Conservation (phyloP, 2,888 invertebrate genomes). For the Drepana falcataria region DNA sequence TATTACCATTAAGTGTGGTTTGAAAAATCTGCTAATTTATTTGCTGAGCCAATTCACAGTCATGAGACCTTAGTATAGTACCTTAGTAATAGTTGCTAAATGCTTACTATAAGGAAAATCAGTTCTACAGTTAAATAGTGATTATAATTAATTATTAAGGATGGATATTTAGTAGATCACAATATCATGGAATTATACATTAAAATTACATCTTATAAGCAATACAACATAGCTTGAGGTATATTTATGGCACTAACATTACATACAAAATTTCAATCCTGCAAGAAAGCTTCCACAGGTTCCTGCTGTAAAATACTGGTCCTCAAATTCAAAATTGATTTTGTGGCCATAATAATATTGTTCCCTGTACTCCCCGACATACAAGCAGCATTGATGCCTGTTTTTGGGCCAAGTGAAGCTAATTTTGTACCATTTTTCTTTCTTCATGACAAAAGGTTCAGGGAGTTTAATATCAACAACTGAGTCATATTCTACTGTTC, state of each 20-base stretch:
- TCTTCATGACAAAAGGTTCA: slow-evolving; percentile 63
- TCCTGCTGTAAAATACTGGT: slow-evolving; percentile 39
- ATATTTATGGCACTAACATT: slow-evolving; percentile 14
- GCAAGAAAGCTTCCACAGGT: slow-evolving; percentile 62
- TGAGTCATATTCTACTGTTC: slow-evolving; percentile 59
- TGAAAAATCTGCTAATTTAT: too few species aligned
- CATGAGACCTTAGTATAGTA: too few species aligned
- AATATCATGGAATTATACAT: too few species aligned
- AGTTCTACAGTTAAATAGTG: too few species aligned
- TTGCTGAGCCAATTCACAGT: too few species aligned
- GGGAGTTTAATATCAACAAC: slow-evolving; percentile 58
- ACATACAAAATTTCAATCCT: slow-evolving; percentile 67
- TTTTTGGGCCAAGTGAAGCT: slow-evolving; percentile 60
- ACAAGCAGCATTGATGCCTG: slow-evolving; percentile 46
- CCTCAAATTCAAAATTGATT: slow-evolving; percentile 65
- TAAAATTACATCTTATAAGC: too few species aligned
- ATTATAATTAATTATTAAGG: too few species aligned
- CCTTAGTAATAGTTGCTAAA: too few species aligned
- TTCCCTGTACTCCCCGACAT: slow-evolving; percentile 63
- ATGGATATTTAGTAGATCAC: too few species aligned
- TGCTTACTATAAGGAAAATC: too few species aligned
- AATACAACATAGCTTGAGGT: background rate
- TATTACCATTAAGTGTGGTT: too few species aligned
- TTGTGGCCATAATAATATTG: slow-evolving; percentile 46
- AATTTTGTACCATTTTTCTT: slow-evolving; percentile 66